phyloP scores from a whole-genome alignment of 2,888 invertebrate genomes.

The Resseliella maxima region DNA sequence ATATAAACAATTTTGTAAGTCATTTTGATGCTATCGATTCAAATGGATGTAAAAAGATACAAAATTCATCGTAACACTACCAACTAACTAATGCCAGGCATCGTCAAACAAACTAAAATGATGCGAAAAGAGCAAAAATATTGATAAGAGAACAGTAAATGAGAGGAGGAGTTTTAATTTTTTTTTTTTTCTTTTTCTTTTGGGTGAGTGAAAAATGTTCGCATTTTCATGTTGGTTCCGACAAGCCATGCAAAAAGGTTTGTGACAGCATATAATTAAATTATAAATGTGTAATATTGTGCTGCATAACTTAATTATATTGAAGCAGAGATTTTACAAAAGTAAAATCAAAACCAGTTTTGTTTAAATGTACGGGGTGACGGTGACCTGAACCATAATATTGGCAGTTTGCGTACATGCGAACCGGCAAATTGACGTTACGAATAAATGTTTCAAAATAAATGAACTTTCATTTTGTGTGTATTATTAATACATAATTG shows the following conservation, averaged over 20 bases:
- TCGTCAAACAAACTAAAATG: too few relatives aligned
- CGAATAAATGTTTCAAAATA: neutral
- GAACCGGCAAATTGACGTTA: neutral
- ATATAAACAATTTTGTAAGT: neutral
- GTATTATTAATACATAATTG: neutral
- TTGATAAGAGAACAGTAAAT: too few relatives aligned
- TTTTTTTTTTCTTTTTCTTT: too few relatives aligned
- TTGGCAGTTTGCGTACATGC: neutral
- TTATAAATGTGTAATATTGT: neutral
- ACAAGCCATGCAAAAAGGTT: neutral
- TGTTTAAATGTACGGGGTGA: too few relatives aligned
- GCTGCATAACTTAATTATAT: neutral
- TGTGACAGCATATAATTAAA: neutral
- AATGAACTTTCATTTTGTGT: neutral
- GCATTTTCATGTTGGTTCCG: neutral
- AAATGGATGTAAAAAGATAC: conserved; percentile 7
- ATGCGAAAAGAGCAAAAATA: too few relatives aligned
- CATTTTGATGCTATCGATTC: conserved; percentile 9
- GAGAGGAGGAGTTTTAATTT: too few relatives aligned
- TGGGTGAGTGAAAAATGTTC: neutral
- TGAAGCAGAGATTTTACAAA: neutral
- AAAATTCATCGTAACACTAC: neutral
- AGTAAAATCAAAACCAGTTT: neutral
- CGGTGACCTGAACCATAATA: too few relatives aligned
- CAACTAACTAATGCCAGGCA: conserved; percentile 3